Conservation (phyloP, 1,140 invertebrate genomes). For the Eupeodes corollae region DNA sequence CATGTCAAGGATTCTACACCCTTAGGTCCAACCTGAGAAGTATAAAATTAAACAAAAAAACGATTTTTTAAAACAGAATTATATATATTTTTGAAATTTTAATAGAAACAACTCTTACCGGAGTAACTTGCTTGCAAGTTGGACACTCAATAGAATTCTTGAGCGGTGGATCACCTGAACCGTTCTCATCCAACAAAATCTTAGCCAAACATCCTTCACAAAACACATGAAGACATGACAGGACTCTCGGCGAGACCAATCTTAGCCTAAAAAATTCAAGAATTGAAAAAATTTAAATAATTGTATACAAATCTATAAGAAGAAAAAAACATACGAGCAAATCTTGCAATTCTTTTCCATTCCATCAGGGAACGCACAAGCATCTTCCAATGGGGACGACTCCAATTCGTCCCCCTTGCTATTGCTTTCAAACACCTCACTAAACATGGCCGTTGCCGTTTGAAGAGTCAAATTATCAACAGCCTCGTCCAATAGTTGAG, state of each 20-base stretch:
- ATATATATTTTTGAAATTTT: no score
- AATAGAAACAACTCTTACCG: constrained; percentile 44
- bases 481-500: not conserved
- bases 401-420: not conserved
- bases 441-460: not conserved
- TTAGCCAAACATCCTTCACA: constrained; percentile 81
- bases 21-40: constrained; percentile 47
- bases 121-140: constrained; percentile 74
- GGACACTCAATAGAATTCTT: constrained; percentile 46
- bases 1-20: constrained; percentile 62
- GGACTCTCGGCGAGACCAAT: constrained; percentile 65
- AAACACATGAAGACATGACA: constrained; percentile 87
- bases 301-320: not conserved
- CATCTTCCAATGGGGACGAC: not conserved
- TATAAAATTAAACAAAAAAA: not conserved
- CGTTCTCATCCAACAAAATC: constrained; percentile 56
- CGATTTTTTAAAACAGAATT: not conserved
- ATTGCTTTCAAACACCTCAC: not conserved
- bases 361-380: constrained; percentile 8
- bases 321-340: constrained; percentile 24
- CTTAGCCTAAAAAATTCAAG: constrained; percentile 37
- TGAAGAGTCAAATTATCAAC: not conserved
- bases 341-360: constrained; percentile 33
- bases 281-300: not conserved
- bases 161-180: constrained; percentile 38